Conservation (phyloP, 2,888 invertebrate species). For the Volucella bombylans region DNA sequence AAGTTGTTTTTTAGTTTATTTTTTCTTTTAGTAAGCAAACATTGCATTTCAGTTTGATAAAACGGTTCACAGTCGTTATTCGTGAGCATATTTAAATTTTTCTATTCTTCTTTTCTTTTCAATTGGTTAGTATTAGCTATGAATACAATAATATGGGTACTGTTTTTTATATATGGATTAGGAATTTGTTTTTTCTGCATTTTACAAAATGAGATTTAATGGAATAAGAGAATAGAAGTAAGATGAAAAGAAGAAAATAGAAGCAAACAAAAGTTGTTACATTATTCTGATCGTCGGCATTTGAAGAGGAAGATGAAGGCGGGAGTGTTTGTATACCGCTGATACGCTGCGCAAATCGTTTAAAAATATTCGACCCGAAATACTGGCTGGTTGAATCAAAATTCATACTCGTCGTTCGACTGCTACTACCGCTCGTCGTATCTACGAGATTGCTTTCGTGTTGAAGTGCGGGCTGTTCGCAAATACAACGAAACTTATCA, state of each 20-base stretch:
- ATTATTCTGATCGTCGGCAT: conserved; percentile 70
- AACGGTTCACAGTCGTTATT: conserved; percentile 45
- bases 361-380: conserved; percentile 80
- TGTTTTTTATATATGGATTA: neutral
- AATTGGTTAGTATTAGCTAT: conserved; percentile 31
- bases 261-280: conserved; percentile 60
- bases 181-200: neutral
- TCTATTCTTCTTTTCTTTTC: conserved; percentile 6
- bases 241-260: conserved; percentile 42
- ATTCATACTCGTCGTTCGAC: conserved; percentile 77
- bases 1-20: conserved; percentile 1
- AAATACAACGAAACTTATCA: conserved; percentile 82
- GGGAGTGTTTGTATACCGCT: conserved; percentile 75
- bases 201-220: conserved; percentile 21
- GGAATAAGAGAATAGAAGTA: conserved; percentile 5
- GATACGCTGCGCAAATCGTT: conserved; percentile 81
- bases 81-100: neutral
- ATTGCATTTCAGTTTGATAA: conserved; percentile 68
- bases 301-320: conserved; percentile 55
- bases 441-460: conserved; percentile 59
- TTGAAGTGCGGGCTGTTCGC: conserved; percentile 77
- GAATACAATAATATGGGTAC: neutral
- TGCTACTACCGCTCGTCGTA: conserved; percentile 74
- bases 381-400: conserved; percentile 70
- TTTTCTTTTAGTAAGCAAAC: conserved; percentile 35